phyloP scores from a whole-genome alignment of 2,888 invertebrate genomes.

The Octodonta nipae region DNA sequence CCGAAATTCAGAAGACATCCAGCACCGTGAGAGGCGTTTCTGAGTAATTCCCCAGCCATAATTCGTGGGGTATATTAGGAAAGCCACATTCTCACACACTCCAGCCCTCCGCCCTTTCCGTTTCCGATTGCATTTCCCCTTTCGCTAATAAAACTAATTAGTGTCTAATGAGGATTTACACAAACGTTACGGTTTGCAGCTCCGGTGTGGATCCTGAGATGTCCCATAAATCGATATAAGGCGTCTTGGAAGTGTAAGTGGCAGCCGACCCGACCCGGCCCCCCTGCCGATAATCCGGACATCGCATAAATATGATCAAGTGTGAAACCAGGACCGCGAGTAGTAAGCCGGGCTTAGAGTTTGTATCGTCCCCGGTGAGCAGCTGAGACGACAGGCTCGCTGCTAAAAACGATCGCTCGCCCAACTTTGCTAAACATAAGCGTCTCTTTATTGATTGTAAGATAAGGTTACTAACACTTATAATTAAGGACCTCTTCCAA shows the following conservation, averaged over 20 bases:
- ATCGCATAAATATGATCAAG: constrained; percentile 41
- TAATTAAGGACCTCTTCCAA: constrained; percentile 12
- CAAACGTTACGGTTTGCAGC: constrained; percentile 27
- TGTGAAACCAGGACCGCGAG: constrained; percentile 37
- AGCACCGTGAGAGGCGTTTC: too few species aligned
- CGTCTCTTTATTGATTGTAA: constrained; percentile 28
- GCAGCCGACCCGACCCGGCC: too few species aligned
- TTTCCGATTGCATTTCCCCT: too few species aligned
- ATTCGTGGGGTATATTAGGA: too few species aligned
- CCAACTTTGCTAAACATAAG: constrained; percentile 27
- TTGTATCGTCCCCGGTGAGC: constrained; percentile 33
- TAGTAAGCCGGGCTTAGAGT: constrained; percentile 38
- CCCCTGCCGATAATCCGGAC: constrained; percentile 38
- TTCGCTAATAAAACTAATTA: constrained; percentile 28
- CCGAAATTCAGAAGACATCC: too few species aligned
- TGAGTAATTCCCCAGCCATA: too few species aligned
- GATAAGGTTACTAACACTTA: constrained; percentile 18
- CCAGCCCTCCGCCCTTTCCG: too few species aligned
- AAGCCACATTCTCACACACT: too few species aligned
- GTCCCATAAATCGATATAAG: constrained; percentile 37
- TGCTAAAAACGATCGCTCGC: constrained; percentile 28
- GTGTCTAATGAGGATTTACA: constrained; percentile 33
- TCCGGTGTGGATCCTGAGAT: constrained; percentile 12
- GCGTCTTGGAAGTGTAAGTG: constrained; percentile 35
- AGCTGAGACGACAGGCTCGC: constrained; percentile 32